Evolutionary conservation across 2,888 invertebrate species (phyloP).

Genomic region (Nomada flava): DNA sequence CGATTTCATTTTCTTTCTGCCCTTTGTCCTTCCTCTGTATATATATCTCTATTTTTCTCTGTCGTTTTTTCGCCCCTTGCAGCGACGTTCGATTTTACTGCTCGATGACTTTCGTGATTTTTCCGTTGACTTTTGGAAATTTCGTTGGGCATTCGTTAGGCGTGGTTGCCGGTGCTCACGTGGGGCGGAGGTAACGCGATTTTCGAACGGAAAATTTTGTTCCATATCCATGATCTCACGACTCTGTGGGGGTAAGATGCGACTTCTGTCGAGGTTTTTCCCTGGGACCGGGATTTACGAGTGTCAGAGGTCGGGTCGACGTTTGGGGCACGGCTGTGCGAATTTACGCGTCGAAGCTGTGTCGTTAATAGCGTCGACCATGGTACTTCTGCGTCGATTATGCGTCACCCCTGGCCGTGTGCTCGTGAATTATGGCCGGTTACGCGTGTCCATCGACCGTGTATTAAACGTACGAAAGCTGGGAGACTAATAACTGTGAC

Average conservation of each 20-base stretch:
- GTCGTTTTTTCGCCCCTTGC: not conserved
- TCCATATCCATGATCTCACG: not conserved
- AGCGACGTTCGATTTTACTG: not conserved
- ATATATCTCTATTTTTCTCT: not conserved
- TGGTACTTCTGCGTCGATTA: conserved; percentile 42
- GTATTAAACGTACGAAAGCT: conserved; percentile 45
- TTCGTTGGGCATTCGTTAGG: not conserved
- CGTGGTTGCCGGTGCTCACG: not conserved
- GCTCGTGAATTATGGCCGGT: conserved; percentile 32
- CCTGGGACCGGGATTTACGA: conserved; percentile 6
- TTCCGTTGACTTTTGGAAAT: conserved; percentile 22
- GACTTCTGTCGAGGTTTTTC: not conserved
- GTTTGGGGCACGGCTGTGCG: conserved; percentile 21
- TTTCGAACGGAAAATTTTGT: not conserved
- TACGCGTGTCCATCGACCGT: conserved; percentile 43
- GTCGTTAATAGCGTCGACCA: conserved; percentile 42
- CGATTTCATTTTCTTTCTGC: conserved; percentile 26
- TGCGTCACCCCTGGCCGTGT: conserved; percentile 5
- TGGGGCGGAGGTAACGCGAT: not conserved
- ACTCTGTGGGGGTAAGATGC: not conserved
- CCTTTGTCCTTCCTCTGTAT: too few species aligned
- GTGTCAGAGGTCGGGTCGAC: not conserved
- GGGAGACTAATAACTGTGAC: conserved; percentile 40
- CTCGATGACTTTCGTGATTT: conserved; percentile 18
- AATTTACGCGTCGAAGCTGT: conserved; percentile 35